Conservation (phyloP, 2,888 invertebrate genomes). For the Trichogramma dendrolimi region DNA sequence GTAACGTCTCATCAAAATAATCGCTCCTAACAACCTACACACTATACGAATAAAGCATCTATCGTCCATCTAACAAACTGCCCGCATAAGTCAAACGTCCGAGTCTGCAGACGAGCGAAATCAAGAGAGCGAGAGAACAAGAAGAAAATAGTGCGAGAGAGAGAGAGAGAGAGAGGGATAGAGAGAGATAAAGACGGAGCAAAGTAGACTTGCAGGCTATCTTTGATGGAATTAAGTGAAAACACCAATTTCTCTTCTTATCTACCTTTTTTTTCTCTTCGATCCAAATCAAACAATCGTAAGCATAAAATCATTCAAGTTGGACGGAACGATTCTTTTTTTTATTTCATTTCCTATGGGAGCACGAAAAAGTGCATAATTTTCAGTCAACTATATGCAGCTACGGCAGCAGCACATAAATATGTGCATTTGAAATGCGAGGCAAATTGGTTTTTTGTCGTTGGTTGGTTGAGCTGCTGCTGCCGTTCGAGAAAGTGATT, state of each 20-base stretch:
- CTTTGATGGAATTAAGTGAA: conserved; percentile 4
- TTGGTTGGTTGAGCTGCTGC: too few species aligned
- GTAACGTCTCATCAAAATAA: conserved; percentile 12
- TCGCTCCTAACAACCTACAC: conserved; percentile 14
- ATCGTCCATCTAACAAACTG: not conserved
- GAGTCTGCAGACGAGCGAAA: not conserved
- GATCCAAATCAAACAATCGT: not conserved
- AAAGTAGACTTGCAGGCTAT: too few species aligned
- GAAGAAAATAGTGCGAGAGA: not conserved
- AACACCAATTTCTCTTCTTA: not conserved
- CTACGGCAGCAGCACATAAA: too few species aligned
- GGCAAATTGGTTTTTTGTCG: too few species aligned
- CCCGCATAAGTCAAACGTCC: conserved; percentile 3
- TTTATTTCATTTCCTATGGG: too few species aligned
- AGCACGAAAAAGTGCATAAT: too few species aligned
- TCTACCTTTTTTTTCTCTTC: not conserved
- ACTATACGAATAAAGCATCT: not conserved
- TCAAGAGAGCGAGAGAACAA: not conserved
- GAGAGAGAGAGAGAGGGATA: not conserved
- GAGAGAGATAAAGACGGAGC: too few species aligned
- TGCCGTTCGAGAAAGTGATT: too few species aligned
- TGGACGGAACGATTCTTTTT: too few species aligned
- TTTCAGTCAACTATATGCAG: too few species aligned
- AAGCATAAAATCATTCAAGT: too few species aligned
- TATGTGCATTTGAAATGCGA: too few species aligned